These are phyloP conservation scores for Conus ventricosus DNA, from an alignment of 1,140 invertebrate species.

Conservation along the genomic window DNA sequence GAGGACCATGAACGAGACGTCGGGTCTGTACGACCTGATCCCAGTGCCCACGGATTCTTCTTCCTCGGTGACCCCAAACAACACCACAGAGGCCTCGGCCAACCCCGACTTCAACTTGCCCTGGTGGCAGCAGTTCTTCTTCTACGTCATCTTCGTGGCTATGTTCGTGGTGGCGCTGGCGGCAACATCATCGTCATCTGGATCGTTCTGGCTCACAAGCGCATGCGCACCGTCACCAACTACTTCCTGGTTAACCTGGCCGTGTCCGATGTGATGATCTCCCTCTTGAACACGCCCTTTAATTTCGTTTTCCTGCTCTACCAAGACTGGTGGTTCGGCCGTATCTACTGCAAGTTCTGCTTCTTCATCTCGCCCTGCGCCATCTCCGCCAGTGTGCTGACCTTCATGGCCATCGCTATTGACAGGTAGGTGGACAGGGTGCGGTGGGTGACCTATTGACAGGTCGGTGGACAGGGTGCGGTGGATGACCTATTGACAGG, in stretches of 20 bases:
- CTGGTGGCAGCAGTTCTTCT: conserved; percentile 68
- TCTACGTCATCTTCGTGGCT: conserved; percentile 79
- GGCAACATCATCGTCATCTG: conserved; percentile 96
- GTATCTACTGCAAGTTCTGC: conserved; percentile 88
- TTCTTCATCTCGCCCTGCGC: conserved; percentile 93
- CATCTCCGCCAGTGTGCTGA: conserved; percentile 92
- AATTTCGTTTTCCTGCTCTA: conserved; percentile 94
- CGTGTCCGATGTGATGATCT: conserved; percentile 93
- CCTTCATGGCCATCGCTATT: conserved; percentile 94
- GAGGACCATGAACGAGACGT: not conserved
- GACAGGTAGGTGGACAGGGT: conserved; percentile 84
- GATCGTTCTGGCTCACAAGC: conserved; percentile 89
- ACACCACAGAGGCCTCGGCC: conserved; percentile 12
- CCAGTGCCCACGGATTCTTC: not conserved
- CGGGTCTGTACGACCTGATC: not conserved
- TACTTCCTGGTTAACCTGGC: conserved; percentile 97
- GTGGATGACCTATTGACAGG: too few species aligned
- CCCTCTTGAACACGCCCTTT: conserved; percentile 93
- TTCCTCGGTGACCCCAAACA: not conserved
- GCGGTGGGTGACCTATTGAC: not conserved
- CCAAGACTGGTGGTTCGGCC: conserved; percentile 88
- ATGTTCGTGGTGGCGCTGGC: conserved; percentile 94
- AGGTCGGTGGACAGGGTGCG: not conserved
- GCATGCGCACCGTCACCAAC: conserved; percentile 96
- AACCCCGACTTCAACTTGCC: conserved; percentile 53